Base-by-base conservation (phyloP, 2,113 vertebrate species). In the Anhinga rufa region DNA sequence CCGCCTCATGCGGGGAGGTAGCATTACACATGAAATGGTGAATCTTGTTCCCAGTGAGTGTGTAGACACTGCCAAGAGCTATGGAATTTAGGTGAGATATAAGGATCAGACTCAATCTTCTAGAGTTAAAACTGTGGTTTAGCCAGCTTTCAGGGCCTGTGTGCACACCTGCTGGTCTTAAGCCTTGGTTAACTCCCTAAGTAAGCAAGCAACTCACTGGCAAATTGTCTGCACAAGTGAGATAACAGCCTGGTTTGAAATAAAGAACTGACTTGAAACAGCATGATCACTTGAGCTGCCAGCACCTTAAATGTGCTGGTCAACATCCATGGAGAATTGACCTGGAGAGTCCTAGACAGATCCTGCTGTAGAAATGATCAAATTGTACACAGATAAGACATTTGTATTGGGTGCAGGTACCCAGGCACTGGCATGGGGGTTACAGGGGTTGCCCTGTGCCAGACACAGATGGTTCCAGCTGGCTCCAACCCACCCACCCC, bases 401-500 rank as follows among this genome's bases (percentile, higher is more conserved):
- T 31, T 44, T 89, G 36, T 18, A 68, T 9, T 13, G 12, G 32
- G 6, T 20, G 26, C 24, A 22, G 20, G 7, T 48, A 21, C 6
- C 31, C 6, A 21, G 36, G 2, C 1, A 4, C 17, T 70, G 44
- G 5, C 14, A 7, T 4, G 4, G 32, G 28, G 22, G 7, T 21
- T n/a, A 14, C 14, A 4, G 36, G 31, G 38, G 8, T 17, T n/a
- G 34, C 36, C 15, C 22, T 0, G 1, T 21, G 36, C 28, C 0
- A 1, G 15, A 52, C 66, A 66, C 19, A 52, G 17, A 9, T 14
- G 16, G 12, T 55, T 62, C 25, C 71, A 70, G 28, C 3, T 0
- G 0, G 14, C 36, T 82, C 28, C 29, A 12, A 13, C 6, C 0
- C 0, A 19, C 17, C 14, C 42, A 29, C 14, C 0, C 0, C 42